Evolutionary conservation across 2,888 invertebrate genomes (phyloP).

Genomic region (Pelosia muscerda): DNA sequence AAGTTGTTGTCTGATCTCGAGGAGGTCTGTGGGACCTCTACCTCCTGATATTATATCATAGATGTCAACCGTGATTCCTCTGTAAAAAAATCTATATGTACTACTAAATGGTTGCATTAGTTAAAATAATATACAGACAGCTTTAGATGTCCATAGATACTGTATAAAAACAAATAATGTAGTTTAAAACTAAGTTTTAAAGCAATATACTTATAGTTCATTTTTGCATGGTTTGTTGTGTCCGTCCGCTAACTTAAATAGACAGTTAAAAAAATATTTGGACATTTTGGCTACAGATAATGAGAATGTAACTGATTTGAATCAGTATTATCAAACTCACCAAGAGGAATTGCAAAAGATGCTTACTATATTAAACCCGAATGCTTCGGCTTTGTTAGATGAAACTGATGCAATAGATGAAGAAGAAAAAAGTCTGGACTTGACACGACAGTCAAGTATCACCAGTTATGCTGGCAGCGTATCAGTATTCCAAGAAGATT

Average conservation of each 20-base stretch:
- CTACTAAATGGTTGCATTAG: slow-evolving; percentile 16
- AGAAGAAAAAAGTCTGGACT: slow-evolving; percentile 71
- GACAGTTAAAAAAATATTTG: slow-evolving; percentile 87
- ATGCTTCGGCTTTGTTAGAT: slow-evolving; percentile 72
- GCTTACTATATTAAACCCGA: slow-evolving; percentile 74
- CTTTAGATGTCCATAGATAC: slow-evolving; percentile 55
- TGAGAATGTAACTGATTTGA: slow-evolving; percentile 75
- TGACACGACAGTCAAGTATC: slow-evolving; percentile 66
- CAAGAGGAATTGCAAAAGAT: slow-evolving; percentile 78
- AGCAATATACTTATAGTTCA: slow-evolving; percentile 71
- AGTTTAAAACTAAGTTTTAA: slow-evolving; percentile 44
- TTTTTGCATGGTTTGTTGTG: slow-evolving; percentile 85
- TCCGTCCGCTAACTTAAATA: slow-evolving; percentile 64
- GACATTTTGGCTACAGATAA: slow-evolving; percentile 87
- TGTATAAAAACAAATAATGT: slow-evolving; percentile 37
- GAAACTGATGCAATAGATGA: slow-evolving; percentile 74
- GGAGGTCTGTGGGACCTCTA: no score
- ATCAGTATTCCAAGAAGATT: slow-evolving; percentile 77
- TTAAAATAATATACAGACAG: slow-evolving; percentile 28
- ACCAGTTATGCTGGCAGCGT: slow-evolving; percentile 71
- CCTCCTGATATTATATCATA: neutral
- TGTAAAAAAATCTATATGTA: neutral
- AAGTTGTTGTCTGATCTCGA: no score
- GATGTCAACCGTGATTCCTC: neutral
- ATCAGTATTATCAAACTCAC: slow-evolving; percentile 76